These are phyloP conservation scores for Scopus umbretta DNA, from an alignment of 2,113 vertebrate species.

Conservation along the genomic window DNA sequence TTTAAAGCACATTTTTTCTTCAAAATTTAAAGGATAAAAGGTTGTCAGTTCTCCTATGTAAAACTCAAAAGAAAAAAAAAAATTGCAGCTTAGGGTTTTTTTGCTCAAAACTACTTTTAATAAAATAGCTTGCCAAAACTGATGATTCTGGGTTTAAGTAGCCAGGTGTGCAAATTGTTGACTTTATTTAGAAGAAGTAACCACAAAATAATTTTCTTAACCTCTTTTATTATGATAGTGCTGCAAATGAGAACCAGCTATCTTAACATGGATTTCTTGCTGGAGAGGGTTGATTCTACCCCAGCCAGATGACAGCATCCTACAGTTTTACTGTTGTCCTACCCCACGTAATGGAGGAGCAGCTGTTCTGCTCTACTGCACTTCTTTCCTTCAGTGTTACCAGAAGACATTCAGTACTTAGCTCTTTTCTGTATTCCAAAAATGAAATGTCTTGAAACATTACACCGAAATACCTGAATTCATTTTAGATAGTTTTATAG, in stretches of 20 bases:
- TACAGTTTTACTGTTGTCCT: not conserved
- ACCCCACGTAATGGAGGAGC: not conserved
- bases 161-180: not conserved
- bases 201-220: not conserved
- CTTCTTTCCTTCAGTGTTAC: not conserved
- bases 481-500: not conserved
- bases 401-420: not conserved
- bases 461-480: not conserved
- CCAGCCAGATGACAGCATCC: not conserved
- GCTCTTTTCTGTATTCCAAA: not conserved
- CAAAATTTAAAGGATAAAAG: constrained; percentile 42
- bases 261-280: not conserved
- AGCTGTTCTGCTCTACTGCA: not conserved
- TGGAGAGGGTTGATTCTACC: not conserved
- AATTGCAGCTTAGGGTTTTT: constrained; percentile 64
- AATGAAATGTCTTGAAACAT: not conserved
- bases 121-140: not conserved
- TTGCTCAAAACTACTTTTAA: constrained; percentile 69
- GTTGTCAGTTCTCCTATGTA: not conserved
- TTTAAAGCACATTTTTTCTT: constrained; percentile 62
- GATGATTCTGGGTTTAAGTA: not conserved
- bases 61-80: constrained; percentile 48
- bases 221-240: not conserved
- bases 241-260: not conserved
- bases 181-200: not conserved